These are phyloP conservation scores for Idris sp. DNA, from an alignment of 1,140 invertebrate genomes.

Conservation along the genomic window DNA sequence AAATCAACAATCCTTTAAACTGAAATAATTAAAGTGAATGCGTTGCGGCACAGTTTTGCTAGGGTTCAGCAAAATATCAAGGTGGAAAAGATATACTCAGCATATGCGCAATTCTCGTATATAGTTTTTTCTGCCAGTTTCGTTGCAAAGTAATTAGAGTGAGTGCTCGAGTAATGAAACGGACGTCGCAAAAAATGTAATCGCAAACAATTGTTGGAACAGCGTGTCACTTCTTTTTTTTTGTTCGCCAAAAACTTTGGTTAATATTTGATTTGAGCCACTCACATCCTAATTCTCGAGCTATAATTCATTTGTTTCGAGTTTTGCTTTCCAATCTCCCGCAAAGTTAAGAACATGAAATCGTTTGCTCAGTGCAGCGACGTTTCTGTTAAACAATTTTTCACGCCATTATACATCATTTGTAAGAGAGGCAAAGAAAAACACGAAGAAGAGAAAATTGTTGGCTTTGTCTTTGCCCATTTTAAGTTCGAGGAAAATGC, in stretches of 20 bases:
- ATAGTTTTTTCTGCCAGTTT: constrained; percentile 5
- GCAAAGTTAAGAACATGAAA: neutral
- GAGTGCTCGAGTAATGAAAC: constrained; percentile 17
- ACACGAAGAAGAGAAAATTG: neutral
- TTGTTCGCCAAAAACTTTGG: too few relatives aligned
- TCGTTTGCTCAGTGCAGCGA: neutral
- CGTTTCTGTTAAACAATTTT: neutral
- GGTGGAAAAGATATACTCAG: neutral
- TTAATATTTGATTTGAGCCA: constrained; percentile 2
- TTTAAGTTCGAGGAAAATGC: neutral
- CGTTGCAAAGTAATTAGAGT: constrained; percentile 16
- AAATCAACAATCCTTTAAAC: constrained; percentile 21
- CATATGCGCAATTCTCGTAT: constrained; percentile 13
- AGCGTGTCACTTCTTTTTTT: neutral
- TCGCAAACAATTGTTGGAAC: constrained; percentile 4
- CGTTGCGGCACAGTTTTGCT: neutral
- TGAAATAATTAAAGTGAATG: constrained; percentile 31
- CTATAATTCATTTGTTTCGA: constrained; percentile 7
- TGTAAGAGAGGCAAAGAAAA: too few relatives aligned
- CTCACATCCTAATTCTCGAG: neutral
- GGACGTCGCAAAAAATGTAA: constrained; percentile 2
- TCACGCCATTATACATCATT: neutral
- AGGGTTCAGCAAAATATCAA: constrained; percentile 8
- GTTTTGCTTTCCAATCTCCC: too few relatives aligned
- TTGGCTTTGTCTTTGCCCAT: constrained; percentile 5